Conservation (phyloP, 2,113 vertebrate genomes). For the Meleagris gallopavo region DNA sequence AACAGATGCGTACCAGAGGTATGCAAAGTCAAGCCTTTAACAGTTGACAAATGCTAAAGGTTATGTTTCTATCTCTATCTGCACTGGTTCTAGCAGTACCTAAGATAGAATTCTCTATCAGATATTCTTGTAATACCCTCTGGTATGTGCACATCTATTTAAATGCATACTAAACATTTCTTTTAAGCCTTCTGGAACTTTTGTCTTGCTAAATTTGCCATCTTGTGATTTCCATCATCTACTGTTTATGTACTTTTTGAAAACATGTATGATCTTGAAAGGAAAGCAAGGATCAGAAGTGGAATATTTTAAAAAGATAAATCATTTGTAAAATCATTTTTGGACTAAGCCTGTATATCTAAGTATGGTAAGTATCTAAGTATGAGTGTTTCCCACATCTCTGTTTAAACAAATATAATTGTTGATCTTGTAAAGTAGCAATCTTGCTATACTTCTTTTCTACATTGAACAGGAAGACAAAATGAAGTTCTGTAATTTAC, state of each 20-base stretch:
- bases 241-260: neutral
- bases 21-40: neutral
- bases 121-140: neutral
- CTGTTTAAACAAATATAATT: neutral
- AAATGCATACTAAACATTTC: neutral
- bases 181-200: neutral
- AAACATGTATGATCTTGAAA: neutral
- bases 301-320: neutral
- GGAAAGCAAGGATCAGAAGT: neutral
- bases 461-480: neutral
- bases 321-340: neutral
- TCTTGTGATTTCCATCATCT: neutral
- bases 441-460: neutral
- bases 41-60: neutral
- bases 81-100: neutral
- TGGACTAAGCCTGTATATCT: neutral
- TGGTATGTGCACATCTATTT: neutral
- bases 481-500: neutral
- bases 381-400: neutral
- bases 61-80: neutral
- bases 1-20: slow-evolving; percentile 46
- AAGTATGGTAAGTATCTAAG: neutral
- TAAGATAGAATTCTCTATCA: neutral
- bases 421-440: neutral
- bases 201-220: neutral